A percentile compares a stretch with the other conserved stretches of the same genome.
phyloP scores from a whole-genome alignment of 2,797 vertebrate species.

The Ambastaia sidthimunki region DNA sequence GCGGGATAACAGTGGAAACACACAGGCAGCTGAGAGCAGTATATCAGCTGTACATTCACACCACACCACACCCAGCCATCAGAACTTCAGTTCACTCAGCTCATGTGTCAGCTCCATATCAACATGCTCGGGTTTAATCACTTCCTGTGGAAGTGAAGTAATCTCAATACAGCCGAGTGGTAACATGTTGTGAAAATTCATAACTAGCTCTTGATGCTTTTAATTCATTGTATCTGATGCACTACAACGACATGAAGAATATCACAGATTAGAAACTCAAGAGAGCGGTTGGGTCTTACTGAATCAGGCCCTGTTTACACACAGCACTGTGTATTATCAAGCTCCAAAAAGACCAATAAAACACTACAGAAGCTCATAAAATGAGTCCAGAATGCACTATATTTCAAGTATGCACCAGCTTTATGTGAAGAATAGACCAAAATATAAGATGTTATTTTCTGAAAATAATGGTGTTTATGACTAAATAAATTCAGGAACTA shows the following conservation, averaged over 20 bases:
- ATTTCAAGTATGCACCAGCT: no score
- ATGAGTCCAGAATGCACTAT: no score
- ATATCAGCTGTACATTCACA: neutral
- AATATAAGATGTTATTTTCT: no score
- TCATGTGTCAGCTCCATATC: neutral
- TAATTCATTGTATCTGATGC: neutral
- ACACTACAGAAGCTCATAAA: no score
- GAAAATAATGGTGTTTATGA: no score
- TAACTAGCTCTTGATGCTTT: neutral
- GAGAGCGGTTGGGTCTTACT: no score
- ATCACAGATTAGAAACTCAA: neutral
- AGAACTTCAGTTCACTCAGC: neutral
- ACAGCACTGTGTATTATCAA: no score
- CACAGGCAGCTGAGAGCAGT: neutral
- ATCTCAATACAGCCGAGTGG: neutral
- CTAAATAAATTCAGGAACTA: no score
- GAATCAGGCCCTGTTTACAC: no score
- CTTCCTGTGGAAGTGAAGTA: constrained; percentile 5
- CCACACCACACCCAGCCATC: neutral
- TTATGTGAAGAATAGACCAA: no score
- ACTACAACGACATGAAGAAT: neutral
- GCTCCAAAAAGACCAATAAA: no score
- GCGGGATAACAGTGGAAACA: neutral
- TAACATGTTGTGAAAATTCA: constrained; percentile 3
- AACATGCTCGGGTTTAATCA: neutral